phyloP scores from a whole-genome alignment of 2,113 vertebrate species.

The Spizaetus ornatus region DNA sequence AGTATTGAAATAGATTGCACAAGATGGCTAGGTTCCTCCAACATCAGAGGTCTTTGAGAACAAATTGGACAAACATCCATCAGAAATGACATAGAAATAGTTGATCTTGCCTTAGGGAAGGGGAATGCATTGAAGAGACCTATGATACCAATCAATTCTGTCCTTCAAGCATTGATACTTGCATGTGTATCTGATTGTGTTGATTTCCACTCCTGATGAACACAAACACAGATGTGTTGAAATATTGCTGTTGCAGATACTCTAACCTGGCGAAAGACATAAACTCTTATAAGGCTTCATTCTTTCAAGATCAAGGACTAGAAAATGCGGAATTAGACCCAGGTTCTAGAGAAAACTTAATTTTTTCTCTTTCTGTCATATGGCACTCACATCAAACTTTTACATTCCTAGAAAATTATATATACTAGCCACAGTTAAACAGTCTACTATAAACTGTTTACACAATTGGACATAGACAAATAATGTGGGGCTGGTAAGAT shows the following conservation, averaged over 20 bases:
- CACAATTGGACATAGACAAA: not conserved
- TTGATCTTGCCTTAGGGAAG: not conserved
- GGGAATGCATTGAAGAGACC: not conserved
- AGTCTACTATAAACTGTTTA: not conserved
- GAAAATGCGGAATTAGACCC: not conserved
- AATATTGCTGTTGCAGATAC: not conserved
- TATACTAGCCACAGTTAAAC: not conserved
- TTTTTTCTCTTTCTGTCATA: not conserved
- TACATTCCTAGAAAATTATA: not conserved
- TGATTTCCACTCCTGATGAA: not conserved
- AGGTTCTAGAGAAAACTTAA: fast-evolving
- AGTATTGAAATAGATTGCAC: not conserved
- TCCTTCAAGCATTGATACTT: not conserved
- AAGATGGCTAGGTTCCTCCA: not conserved
- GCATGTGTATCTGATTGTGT: too few relatives aligned
- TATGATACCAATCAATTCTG: not conserved
- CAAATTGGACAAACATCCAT: not conserved
- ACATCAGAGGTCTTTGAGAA: not conserved
- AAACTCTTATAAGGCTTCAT: not conserved
- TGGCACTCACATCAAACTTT: not conserved
- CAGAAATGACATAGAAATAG: not conserved
- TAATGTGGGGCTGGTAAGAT: not conserved
- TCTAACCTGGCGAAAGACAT: not conserved
- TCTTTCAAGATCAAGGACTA: not conserved
- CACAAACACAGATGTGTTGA: not conserved